phyloP scores from a whole-genome alignment of 2,113 vertebrate species.

The Sebastes fasciatus region DNA sequence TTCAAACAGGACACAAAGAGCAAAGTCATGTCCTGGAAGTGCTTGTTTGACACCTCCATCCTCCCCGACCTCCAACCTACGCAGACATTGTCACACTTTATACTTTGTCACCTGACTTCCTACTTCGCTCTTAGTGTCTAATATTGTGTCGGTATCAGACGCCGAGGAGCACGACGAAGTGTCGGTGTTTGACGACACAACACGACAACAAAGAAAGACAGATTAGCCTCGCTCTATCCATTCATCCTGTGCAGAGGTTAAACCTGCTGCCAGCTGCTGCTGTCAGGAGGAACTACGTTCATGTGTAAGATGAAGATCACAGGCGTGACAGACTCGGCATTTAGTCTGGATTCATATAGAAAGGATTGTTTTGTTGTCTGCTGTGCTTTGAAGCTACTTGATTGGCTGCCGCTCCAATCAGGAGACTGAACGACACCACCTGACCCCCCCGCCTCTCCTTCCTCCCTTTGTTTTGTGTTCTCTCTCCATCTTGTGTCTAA shows the following conservation, averaged over 20 bases:
- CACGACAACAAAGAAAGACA: too few species aligned
- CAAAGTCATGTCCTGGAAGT: too few species aligned
- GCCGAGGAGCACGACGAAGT: too few species aligned
- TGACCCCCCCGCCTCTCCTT: neutral
- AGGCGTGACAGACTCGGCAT: neutral
- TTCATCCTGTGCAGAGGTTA: neutral
- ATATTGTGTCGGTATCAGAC: too few species aligned
- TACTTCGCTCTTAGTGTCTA: too few species aligned
- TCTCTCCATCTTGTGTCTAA: neutral
- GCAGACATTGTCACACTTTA: too few species aligned
- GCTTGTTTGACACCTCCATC: too few species aligned
- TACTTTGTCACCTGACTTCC: too few species aligned
- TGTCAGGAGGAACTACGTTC: conserved; percentile 8
- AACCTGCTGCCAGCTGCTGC: conserved; percentile 43
- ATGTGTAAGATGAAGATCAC: neutral
- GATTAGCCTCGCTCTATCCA: neutral
- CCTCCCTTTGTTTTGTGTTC: neutral
- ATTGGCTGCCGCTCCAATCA: conserved; percentile 17
- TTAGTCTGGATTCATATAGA: neutral
- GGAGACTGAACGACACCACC: neutral
- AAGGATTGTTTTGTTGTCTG: neutral
- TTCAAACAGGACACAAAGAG: too few species aligned
- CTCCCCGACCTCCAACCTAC: too few species aligned
- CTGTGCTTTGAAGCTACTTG: conserved; percentile 3
- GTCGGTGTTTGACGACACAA: too few species aligned